Percentiles rank a stretch among this genome's conserved stretches.
Evolutionary conservation across 1,140 invertebrate species (phyloP).

Genomic region (Cardiocondyla obscurior): DNA sequence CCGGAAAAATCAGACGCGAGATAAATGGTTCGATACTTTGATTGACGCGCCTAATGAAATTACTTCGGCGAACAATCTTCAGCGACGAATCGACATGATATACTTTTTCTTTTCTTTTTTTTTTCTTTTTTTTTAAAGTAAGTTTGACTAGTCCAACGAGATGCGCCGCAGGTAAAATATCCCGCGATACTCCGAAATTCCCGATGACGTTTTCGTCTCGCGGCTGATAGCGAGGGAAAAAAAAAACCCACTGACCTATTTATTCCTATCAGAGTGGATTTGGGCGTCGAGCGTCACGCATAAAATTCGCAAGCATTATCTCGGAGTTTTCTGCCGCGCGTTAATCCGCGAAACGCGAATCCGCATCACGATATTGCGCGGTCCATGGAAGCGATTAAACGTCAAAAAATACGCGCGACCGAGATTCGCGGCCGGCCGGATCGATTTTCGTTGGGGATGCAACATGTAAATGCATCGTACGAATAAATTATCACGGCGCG

Average conservation of each 20-base stretch:
- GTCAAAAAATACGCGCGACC: constrained; percentile 26
- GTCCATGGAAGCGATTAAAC: constrained; percentile 35
- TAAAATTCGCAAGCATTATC: constrained; percentile 49
- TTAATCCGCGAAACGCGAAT: constrained; percentile 49
- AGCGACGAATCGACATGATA: not conserved
- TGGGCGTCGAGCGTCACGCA: constrained; percentile 16
- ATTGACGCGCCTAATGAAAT: constrained; percentile 38
- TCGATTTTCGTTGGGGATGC: constrained; percentile 36
- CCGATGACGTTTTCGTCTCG: not conserved
- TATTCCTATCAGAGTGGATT: constrained; percentile 11
- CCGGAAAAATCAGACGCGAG: constrained; percentile 30
- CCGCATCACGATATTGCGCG: constrained; percentile 36
- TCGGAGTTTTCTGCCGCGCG: constrained; percentile 36
- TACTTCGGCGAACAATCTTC: constrained; percentile 3
- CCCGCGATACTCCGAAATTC: not conserved
- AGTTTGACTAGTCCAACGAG: not conserved
- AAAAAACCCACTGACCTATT: constrained; percentile 23
- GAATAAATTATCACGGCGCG: constrained; percentile 20
- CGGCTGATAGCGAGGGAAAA: not conserved
- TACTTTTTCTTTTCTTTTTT: no score
- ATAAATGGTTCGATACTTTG: constrained; percentile 36
- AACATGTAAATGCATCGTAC: constrained; percentile 32
- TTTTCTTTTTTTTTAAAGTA: constrained; percentile 12
- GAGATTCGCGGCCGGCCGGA: constrained; percentile 21
- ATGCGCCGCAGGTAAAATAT: not conserved